Evolutionary conservation across 2,113 vertebrate species (phyloP).

Genomic region (Gorsachius goisagi): DNA sequence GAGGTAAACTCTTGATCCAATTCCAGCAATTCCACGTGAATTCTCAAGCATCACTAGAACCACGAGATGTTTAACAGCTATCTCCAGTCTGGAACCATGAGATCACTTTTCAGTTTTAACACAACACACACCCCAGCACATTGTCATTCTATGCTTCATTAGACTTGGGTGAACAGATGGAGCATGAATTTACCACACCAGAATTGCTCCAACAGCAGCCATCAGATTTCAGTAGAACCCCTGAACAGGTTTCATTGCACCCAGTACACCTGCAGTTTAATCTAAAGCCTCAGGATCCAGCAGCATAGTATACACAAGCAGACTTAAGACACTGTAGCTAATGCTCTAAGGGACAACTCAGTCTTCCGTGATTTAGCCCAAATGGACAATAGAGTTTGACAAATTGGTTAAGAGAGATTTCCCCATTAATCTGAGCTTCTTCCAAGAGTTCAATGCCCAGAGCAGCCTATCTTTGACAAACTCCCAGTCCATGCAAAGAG

Average conservation of each 20-base stretch:
- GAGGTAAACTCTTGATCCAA: neutral
- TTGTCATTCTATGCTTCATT: accelerated
- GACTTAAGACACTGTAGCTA: neutral
- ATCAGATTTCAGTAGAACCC: neutral
- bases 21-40: neutral
- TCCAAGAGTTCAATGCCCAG: neutral
- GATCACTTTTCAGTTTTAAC: neutral
- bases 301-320: neutral
- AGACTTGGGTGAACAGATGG: neutral
- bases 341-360: neutral
- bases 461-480: neutral
- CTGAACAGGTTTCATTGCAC: neutral
- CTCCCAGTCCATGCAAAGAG: neutral
- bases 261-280: neutral
- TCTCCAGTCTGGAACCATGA: neutral
- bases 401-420: neutral
- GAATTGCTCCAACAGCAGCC: neutral
- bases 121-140: accelerated
- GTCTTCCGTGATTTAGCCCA: neutral
- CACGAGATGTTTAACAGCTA: neutral
- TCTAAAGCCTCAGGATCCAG: neutral
- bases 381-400: neutral
- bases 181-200: neutral
- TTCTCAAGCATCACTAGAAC: neutral
- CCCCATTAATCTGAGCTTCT: neutral